These are phyloP conservation scores for Eurytoma californica DNA, from an alignment of 2,888 invertebrate species.

Conservation along the genomic window DNA sequence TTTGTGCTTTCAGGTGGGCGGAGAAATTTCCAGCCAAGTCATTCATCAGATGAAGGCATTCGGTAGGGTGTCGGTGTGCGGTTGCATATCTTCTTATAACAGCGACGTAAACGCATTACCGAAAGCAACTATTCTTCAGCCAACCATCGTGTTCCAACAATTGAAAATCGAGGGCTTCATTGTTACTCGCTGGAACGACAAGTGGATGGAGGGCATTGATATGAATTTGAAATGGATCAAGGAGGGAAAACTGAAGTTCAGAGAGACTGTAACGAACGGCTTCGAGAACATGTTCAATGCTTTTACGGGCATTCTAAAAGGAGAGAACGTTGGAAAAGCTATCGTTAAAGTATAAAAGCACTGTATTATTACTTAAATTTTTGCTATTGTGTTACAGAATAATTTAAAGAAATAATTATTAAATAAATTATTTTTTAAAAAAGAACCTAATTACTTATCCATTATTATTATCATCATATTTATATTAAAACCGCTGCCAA, in stretches of 20 bases:
- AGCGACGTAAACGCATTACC: constrained; percentile 77
- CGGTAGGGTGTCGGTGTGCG: constrained; percentile 81
- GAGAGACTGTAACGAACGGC: constrained; percentile 83
- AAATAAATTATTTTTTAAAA: not conserved
- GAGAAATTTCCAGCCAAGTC: constrained; percentile 79
- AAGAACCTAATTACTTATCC: not conserved
- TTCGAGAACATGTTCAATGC: constrained; percentile 86
- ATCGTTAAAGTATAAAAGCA: constrained; percentile 78
- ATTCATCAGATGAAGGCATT: constrained; percentile 79
- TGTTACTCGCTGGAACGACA: constrained; percentile 77
- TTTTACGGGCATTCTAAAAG: constrained; percentile 80
- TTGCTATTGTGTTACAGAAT: not conserved
- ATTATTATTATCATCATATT: no score
- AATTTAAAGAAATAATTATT: not conserved
- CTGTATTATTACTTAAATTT: not conserved
- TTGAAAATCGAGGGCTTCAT: constrained; percentile 81
- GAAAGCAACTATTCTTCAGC: constrained; percentile 77
- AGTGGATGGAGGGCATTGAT: constrained; percentile 80
- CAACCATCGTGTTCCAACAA: constrained; percentile 77
- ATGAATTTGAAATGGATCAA: constrained; percentile 81
- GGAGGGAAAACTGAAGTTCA: constrained; percentile 83
- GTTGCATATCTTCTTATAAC: constrained; percentile 82
- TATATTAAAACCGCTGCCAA: no score
- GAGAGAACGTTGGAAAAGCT: constrained; percentile 84
- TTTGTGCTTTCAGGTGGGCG: constrained; percentile 79